Conservation (phyloP, 2,888 invertebrate genomes). For the Lithophane socia region DNA sequence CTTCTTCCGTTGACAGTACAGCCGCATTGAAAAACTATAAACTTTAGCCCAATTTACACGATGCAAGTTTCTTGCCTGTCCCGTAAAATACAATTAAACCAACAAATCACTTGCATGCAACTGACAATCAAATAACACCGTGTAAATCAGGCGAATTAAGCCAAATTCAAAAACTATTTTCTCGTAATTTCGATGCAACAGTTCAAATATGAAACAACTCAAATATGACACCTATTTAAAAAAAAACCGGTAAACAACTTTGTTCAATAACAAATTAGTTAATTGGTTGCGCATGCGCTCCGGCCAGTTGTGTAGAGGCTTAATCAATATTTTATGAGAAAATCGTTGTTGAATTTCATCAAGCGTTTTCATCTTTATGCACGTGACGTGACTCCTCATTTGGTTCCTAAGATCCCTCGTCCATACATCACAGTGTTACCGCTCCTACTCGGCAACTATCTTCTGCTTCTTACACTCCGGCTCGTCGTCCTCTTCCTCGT, state of each 20-base stretch:
- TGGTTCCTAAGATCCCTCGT: too few relatives aligned
- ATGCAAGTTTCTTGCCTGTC: background rate
- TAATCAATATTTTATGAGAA: background rate
- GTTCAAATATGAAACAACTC: background rate
- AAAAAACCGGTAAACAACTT: too few relatives aligned
- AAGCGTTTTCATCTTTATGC: background rate
- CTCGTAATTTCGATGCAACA: background rate
- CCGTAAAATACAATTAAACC: background rate
- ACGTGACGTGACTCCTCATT: background rate
- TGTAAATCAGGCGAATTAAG: background rate
- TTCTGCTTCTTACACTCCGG: slow-evolving; percentile 76
- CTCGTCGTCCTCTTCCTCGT: slow-evolving; percentile 84
- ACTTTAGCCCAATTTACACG: background rate
- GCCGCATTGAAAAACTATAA: background rate
- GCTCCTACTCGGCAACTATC: slow-evolving; percentile 34
- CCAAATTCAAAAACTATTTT: background rate
- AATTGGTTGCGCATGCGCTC: too few relatives aligned
- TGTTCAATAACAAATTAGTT: too few relatives aligned
- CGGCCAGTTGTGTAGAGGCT: too few relatives aligned
- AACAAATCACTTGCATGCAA: background rate
- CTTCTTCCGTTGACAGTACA: background rate
- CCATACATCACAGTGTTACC: background rate
- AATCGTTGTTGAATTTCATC: background rate
- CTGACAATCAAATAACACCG: too few relatives aligned
- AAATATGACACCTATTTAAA: too few relatives aligned